Percentiles rank a stretch among this genome's conserved stretches.
Conservation (phyloP, 2,888 invertebrate genomes). For the Macrostomum cliftonense region DNA sequence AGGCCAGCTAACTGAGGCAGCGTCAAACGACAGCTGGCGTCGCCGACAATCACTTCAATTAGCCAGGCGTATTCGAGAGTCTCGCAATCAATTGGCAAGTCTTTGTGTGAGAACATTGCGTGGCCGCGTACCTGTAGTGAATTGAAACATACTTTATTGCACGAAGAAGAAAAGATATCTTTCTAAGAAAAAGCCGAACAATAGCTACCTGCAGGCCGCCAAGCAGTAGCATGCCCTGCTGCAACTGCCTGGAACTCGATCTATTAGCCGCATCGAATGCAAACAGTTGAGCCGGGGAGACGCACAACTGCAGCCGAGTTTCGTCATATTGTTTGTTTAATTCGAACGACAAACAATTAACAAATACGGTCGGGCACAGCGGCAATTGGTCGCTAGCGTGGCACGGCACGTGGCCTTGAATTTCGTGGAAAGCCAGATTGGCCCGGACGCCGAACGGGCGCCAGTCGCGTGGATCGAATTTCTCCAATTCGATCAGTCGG, state of each 20-base stretch:
- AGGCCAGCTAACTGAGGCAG: conserved; percentile 53
- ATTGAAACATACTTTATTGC: too few species aligned
- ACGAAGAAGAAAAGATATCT: not conserved
- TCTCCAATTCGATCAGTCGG: conserved; percentile 11
- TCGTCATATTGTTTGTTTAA: conserved; percentile 82
- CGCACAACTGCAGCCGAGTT: conserved; percentile 62
- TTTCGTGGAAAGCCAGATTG: conserved; percentile 77
- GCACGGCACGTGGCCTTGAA: conserved; percentile 71
- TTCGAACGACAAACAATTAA: conserved; percentile 80
- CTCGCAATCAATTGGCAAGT: conserved; percentile 69
- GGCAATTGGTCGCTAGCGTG: conserved; percentile 74
- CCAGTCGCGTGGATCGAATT: conserved; percentile 66
- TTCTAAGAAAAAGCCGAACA: too few species aligned
- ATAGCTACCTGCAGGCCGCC: not conserved
- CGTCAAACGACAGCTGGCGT: conserved; percentile 71
- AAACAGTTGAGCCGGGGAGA: not conserved
- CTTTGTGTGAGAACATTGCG: conserved; percentile 63
- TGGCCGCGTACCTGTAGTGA: conserved; percentile 52
- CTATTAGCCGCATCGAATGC: not conserved
- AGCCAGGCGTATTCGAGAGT: conserved; percentile 94
- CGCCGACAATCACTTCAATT: conserved; percentile 77
- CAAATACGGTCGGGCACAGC: conserved; percentile 49
- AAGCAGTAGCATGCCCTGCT: not conserved
- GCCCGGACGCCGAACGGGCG: conserved; percentile 75
- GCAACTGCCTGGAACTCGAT: not conserved